These are phyloP conservation scores for Atherinomorus stipes DNA, from an alignment of 2,113 vertebrate genomes.

Conservation along the genomic window DNA sequence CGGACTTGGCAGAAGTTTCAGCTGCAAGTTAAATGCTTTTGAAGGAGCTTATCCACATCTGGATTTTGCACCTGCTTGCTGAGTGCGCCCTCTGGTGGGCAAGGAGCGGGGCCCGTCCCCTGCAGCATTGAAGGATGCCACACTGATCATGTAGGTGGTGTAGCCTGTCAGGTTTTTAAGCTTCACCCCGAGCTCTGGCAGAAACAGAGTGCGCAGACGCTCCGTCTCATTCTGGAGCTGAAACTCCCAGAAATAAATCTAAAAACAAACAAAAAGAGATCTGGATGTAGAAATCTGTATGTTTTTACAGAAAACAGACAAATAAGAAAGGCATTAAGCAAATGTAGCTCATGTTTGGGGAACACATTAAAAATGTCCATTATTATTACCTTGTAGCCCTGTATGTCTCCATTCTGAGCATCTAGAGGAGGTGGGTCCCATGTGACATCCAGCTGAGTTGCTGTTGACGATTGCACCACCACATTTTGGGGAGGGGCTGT, in stretches of 20 bases:
- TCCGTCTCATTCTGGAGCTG: conserved; percentile 88
- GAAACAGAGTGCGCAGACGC: conserved; percentile 90
- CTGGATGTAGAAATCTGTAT: conserved; percentile 13
- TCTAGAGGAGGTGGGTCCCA: conserved; percentile 93
- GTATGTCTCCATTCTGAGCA: conserved; percentile 94
- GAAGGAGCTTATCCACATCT: conserved; percentile 30
- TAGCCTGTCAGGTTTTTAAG: conserved; percentile 97
- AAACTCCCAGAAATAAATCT: conserved; percentile 98
- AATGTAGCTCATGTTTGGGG: neutral
- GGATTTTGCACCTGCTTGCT: conserved; percentile 90
- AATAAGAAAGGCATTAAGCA: conserved; percentile 12
- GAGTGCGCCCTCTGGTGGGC: conserved; percentile 89
- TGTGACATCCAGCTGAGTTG: conserved; percentile 94
- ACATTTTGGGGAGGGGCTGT: conserved; percentile 90
- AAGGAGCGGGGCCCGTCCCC: conserved; percentile 92
- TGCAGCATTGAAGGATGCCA: conserved; percentile 93
- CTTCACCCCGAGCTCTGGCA: conserved; percentile 91
- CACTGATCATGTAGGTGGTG: conserved; percentile 93
- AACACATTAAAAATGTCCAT: neutral
- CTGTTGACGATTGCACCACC: conserved; percentile 86
- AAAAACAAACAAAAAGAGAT: conserved; percentile 34
- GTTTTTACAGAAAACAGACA: conserved; percentile 19
- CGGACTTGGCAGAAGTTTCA: neutral
- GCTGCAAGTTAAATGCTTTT: conserved; percentile 10
- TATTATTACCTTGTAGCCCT: conserved; percentile 92